phyloP scores from a whole-genome alignment of 2,797 vertebrate genomes.

The Eurystomus glaucurus region DNA sequence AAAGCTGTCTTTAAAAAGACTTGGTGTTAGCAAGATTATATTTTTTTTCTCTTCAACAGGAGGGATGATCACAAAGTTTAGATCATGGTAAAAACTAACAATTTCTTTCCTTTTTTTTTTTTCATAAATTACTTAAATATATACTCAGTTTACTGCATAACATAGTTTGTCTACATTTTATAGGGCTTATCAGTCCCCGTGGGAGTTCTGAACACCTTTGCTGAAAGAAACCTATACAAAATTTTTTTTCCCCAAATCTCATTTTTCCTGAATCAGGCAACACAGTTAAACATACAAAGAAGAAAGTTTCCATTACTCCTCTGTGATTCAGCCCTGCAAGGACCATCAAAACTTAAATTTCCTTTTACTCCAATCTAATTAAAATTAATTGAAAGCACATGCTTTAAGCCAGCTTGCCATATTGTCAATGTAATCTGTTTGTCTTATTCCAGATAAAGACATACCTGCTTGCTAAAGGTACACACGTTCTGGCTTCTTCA shows the following conservation, averaged over 20 bases:
- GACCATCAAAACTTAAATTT: slow-evolving; percentile 54
- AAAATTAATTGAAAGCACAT: slow-evolving; percentile 61
- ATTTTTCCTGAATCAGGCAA: slow-evolving; percentile 30
- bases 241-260: slow-evolving; percentile 28
- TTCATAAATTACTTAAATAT: background rate
- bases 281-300: slow-evolving; percentile 16
- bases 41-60: background rate
- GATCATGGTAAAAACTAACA: background rate
- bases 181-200: background rate
- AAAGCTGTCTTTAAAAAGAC: slow-evolving; percentile 61
- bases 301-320: slow-evolving; percentile 18
- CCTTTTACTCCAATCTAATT: slow-evolving; percentile 57
- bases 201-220: background rate
- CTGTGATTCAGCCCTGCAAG: background rate
- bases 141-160: background rate
- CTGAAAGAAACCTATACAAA: background rate
- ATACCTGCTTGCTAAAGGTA: slow-evolving; percentile 33
- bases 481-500: background rate
- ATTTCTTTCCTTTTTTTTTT: background rate
- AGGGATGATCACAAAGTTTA: background rate
- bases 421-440: slow-evolving; percentile 53
- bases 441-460: slow-evolving; percentile 52
- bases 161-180: background rate
- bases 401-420: slow-evolving; percentile 35
- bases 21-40: background rate